Percentiles rank a stretch among this genome's conserved stretches.
Evolutionary conservation across 1,140 invertebrate genomes (phyloP).

Genomic region (Caenorhabditis briggsae): DNA sequence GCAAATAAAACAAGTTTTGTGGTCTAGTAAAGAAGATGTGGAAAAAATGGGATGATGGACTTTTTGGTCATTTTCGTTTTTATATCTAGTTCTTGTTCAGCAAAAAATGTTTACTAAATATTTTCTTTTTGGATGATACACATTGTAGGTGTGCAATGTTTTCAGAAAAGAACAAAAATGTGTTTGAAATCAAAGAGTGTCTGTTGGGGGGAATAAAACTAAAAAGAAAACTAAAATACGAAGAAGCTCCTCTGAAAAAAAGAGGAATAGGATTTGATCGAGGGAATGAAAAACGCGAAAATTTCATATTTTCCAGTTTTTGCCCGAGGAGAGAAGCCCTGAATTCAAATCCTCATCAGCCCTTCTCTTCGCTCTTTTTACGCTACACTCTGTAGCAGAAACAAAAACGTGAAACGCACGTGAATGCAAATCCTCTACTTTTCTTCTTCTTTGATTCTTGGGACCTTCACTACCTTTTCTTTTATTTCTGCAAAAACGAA

Average conservation of each 20-base stretch:
- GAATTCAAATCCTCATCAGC: not conserved
- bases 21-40: not conserved
- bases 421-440: conserved; percentile 20
- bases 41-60: not conserved
- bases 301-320: conserved; percentile 38
- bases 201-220: not conserved
- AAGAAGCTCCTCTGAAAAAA: not conserved
- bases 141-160: too few relatives aligned
- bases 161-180: too few relatives aligned
- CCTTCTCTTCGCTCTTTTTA: not conserved
- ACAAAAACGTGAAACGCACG: not conserved
- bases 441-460: not conserved
- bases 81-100: not conserved
- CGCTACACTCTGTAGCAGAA: conserved; percentile 17
- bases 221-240: not conserved
- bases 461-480: not conserved
- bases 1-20: conserved; percentile 49
- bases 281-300: not conserved
- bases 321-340: too few relatives aligned
- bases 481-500: not conserved
- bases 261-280: not conserved
- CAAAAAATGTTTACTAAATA: too few relatives aligned
- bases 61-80: not conserved
- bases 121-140: too few relatives aligned
- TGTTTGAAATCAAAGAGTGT: too few relatives aligned